phyloP scores from a whole-genome alignment of 2,113 vertebrate species.

The Cebidichthys violaceus region DNA sequence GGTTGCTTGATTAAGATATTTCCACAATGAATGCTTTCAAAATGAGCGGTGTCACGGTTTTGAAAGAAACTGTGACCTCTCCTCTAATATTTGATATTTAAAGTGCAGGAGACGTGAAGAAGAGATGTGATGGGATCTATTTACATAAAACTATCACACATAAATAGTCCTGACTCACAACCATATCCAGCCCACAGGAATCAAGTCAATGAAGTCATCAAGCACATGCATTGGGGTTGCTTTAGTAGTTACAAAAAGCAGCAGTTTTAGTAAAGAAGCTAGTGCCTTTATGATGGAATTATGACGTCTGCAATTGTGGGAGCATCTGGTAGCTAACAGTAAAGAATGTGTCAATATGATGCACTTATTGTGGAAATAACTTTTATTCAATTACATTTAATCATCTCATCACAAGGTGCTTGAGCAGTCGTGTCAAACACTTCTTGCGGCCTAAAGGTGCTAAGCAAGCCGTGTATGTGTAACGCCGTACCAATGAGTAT shows the following conservation, averaged over 20 bases:
- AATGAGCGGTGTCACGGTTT: background rate
- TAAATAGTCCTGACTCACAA: background rate
- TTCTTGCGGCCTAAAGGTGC: slow-evolving; percentile 24
- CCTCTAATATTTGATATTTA: background rate
- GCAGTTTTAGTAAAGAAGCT: background rate
- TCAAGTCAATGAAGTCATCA: background rate
- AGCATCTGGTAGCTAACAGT: background rate
- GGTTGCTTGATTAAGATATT: slow-evolving; percentile 27
- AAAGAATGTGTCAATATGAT: slow-evolving; percentile 7
- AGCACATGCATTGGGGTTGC: background rate
- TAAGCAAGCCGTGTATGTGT: slow-evolving; percentile 35
- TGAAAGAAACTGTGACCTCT: background rate
- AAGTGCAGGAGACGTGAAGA: background rate
- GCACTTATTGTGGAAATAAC: slow-evolving; percentile 58
- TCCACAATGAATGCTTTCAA: slow-evolving; percentile 40
- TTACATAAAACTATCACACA: slow-evolving; percentile 1
- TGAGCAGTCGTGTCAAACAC: slow-evolving; percentile 18
- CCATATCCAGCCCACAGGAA: slow-evolving; percentile 2
- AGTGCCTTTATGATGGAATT: slow-evolving; percentile 49
- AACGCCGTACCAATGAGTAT: background rate
- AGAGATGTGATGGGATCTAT: background rate
- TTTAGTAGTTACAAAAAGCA: slow-evolving; percentile 1
- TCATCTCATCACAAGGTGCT: slow-evolving; percentile 31
- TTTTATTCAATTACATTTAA: background rate
- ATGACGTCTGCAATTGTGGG: background rate